A percentile compares a stretch with the other conserved stretches of the same genome.
Evolutionary conservation across 2,888 invertebrate species (phyloP).

Genomic region (Epiperipatus broadwayi): DNA sequence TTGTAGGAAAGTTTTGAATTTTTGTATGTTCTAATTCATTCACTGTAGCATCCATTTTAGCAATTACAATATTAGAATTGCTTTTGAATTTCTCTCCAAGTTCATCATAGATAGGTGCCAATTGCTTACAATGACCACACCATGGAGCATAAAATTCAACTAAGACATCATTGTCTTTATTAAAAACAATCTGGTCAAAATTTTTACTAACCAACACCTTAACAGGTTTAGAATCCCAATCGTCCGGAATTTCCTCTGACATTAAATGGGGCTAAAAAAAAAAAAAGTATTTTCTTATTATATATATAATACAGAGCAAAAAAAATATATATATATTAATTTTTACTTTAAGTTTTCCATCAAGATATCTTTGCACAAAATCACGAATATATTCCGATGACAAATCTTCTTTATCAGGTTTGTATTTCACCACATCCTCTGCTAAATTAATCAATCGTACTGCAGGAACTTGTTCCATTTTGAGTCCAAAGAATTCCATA

Average conservation of each 20-base stretch:
- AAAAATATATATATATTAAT: not conserved
- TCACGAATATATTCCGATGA: slow-evolving; percentile 44
- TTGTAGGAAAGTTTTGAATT: slow-evolving; percentile 80
- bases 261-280: slow-evolving; percentile 57
- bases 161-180: slow-evolving; percentile 69
- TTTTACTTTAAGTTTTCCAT: slow-evolving; percentile 59
- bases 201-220: slow-evolving; percentile 82
- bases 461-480: slow-evolving; percentile 57
- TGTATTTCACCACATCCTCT: slow-evolving; percentile 95
- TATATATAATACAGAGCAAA: slow-evolving; percentile 9
- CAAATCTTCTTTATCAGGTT: slow-evolving; percentile 57
- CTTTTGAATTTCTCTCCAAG: slow-evolving; percentile 80
- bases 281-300: too few species aligned
- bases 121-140: slow-evolving; percentile 93
- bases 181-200: slow-evolving; percentile 77
- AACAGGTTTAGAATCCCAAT: slow-evolving; percentile 90
- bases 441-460: slow-evolving; percentile 81
- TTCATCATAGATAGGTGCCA: slow-evolving; percentile 80
- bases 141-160: slow-evolving; percentile 99
- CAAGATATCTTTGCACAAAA: slow-evolving; percentile 75
- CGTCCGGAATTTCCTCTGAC: slow-evolving; percentile 77
- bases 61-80: slow-evolving; percentile 57
- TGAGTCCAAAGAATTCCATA: slow-evolving; percentile 97
- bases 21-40: slow-evolving; percentile 94
- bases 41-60: slow-evolving; percentile 95